These are phyloP conservation scores for Vulpes lagopus DNA, from an alignment of 2,113 vertebrate genomes.

Conservation along the genomic window DNA sequence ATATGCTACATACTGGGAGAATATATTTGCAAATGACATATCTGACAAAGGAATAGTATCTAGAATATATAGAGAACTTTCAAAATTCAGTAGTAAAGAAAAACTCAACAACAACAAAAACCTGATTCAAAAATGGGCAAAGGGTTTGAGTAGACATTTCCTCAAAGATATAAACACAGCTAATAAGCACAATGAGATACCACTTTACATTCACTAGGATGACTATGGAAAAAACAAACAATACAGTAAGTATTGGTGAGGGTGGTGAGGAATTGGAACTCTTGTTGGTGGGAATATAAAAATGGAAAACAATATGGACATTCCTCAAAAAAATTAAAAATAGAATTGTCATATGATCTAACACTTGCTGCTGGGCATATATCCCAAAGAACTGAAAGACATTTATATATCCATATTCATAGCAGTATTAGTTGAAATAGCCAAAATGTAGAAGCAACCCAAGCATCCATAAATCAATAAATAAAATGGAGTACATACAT, in stretches of 20 bases:
- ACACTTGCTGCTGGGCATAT: neutral
- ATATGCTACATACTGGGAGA: neutral
- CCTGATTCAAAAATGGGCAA: neutral
- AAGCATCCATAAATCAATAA: neutral
- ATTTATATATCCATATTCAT: neutral
- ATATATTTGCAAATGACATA: constrained; percentile 28
- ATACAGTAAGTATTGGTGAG: neutral
- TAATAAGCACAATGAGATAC: neutral
- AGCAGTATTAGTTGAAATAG: neutral
- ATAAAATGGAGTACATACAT: neutral
- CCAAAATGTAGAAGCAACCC: neutral
- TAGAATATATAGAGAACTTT: neutral
- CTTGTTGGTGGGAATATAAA: neutral
- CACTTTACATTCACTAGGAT: neutral
- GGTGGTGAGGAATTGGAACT: neutral
- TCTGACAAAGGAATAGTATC: neutral
- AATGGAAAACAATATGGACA: neutral
- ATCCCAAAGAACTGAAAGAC: neutral
- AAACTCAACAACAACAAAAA: constrained; percentile 8
- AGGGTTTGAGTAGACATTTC: neutral
- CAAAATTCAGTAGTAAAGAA: neutral
- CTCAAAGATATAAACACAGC: neutral
- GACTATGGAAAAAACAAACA: neutral
- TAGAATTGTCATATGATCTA: neutral
- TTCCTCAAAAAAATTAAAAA: neutral